Conservation (phyloP, 2,888 invertebrate genomes). For the Melangyna quadrimaculata region DNA sequence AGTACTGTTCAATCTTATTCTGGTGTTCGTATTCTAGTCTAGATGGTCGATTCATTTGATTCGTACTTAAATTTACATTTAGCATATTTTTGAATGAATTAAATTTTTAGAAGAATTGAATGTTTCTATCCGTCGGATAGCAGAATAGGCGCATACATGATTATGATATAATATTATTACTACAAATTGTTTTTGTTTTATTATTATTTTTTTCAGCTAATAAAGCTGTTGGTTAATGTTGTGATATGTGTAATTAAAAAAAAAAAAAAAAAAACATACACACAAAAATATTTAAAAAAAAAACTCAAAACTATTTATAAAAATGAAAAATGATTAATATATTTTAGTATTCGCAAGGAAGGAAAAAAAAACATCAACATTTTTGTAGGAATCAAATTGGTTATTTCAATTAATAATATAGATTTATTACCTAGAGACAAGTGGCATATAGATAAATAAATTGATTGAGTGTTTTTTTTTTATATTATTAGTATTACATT, state of each 20-base stretch:
- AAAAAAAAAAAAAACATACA: slow-evolving; percentile 71
- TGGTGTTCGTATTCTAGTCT: not conserved
- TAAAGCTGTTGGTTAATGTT: slow-evolving; percentile 59
- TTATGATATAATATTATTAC: not conserved
- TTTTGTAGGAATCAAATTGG: slow-evolving; percentile 29
- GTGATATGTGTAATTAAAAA: slow-evolving; percentile 63
- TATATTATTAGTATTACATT: not conserved
- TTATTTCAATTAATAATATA: not conserved
- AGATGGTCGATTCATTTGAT: not conserved
- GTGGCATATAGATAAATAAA: not conserved
- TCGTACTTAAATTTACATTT: not conserved
- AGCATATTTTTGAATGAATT: not conserved
- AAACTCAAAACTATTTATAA: not conserved
- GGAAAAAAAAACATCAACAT: slow-evolving; percentile 57
- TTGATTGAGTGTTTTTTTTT: not conserved
- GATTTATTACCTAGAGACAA: slow-evolving; percentile 34
- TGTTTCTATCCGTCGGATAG: slow-evolving; percentile 7
- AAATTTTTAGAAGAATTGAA: not conserved
- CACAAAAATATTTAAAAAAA: slow-evolving; percentile 60
- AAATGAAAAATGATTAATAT: slow-evolving; percentile 2
- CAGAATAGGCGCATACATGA: not conserved
- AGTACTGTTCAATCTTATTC: not conserved
- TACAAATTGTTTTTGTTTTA: not conserved
- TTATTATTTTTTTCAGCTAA: not conserved
- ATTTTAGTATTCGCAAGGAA: slow-evolving; percentile 1